These are phyloP conservation scores for Argyra leucocephala DNA, from an alignment of 2,888 invertebrate species.

Conservation along the genomic window DNA sequence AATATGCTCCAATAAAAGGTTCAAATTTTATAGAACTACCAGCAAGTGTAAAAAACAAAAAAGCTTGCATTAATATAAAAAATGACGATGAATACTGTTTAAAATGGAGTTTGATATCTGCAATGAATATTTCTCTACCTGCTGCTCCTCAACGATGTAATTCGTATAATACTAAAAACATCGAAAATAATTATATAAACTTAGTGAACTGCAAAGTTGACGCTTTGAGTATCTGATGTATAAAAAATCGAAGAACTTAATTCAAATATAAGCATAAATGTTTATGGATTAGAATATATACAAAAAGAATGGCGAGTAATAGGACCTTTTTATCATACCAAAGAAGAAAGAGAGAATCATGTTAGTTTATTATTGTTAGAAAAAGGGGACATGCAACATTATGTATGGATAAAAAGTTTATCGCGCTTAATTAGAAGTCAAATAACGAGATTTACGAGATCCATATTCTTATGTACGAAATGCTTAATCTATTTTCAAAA, in stretches of 20 bases:
- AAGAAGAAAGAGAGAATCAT: background rate
- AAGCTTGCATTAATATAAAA: background rate
- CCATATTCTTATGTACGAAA: background rate
- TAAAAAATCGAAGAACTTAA: background rate
- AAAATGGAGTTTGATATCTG: background rate
- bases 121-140: background rate
- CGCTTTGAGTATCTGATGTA: too few relatives aligned
- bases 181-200: background rate
- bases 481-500: background rate
- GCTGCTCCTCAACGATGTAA: too few relatives aligned
- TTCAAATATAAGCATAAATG: background rate
- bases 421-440: background rate
- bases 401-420: background rate
- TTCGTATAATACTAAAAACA: too few relatives aligned
- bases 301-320: background rate
- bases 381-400: background rate
- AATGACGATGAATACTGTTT: background rate
- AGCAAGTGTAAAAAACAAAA: background rate
- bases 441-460: background rate
- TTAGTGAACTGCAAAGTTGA: background rate
- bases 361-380: background rate
- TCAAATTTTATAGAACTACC: background rate
- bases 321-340: background rate
- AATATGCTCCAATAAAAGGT: background rate
- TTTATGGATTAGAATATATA: background rate